A percentile compares a stretch with the other conserved stretches of the same genome.
Evolutionary conservation across 2,888 invertebrate species (phyloP).

Genomic region (Hirtodrosophila confusa): DNA sequence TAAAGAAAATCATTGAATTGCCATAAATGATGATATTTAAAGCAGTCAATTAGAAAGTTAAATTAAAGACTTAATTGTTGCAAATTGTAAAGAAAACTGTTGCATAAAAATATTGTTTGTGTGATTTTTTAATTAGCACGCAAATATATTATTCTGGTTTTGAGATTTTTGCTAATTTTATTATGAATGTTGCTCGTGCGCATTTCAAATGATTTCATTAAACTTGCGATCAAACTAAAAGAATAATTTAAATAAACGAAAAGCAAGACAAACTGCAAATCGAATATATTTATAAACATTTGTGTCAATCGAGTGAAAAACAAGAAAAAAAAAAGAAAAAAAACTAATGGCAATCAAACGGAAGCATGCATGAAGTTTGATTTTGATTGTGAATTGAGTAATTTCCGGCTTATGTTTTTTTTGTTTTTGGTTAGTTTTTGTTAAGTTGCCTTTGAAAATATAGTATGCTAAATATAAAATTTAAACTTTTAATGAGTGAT

Average conservation of each 20-base stretch:
- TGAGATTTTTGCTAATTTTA: conserved; percentile 38
- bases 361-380: conserved; percentile 53
- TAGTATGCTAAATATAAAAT: conserved; percentile 17
- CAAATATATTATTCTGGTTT: background rate
- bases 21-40: conserved; percentile 1
- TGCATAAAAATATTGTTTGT: no score
- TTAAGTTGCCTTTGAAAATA: conserved; percentile 1
- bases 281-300: conserved; percentile 22
- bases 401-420: conserved; percentile 63
- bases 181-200: conserved; percentile 36
- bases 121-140: no score
- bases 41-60: conserved; percentile 20
- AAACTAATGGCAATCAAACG: conserved; percentile 56
- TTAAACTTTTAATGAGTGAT: conserved; percentile 24
- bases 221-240: conserved; percentile 31
- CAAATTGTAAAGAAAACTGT: background rate
- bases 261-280: conserved; percentile 19
- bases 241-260: conserved; percentile 3
- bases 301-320: conserved; percentile 1
- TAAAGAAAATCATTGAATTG: conserved; percentile 5
- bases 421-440: background rate
- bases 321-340: no score
- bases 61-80: conserved; percentile 4
- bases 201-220: conserved; percentile 51
- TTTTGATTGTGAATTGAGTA: conserved; percentile 44